Evolutionary conservation across 2,113 vertebrate species (phyloP).

Genomic region (Rhizomys pruinosus): DNA sequence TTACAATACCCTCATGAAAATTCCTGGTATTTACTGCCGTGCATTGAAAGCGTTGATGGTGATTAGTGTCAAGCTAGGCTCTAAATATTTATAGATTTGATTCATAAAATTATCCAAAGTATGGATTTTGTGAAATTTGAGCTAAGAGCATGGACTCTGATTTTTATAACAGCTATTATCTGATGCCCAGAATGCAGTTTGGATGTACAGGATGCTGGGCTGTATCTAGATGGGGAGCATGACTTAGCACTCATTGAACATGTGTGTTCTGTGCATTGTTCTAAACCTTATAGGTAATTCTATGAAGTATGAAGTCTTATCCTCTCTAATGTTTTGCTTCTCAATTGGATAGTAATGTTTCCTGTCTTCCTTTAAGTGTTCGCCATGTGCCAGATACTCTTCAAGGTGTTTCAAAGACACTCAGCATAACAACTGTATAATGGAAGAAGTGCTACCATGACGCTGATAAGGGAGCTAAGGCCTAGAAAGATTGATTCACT

Average conservation of each 20-base stretch:
- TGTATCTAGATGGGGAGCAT: neutral
- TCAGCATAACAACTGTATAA: neutral
- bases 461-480: neutral
- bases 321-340: neutral
- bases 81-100: constrained; percentile 78
- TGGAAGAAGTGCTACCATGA: neutral
- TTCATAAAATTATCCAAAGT: constrained; percentile 62
- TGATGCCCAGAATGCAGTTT: constrained; percentile 5
- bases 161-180: constrained; percentile 21
- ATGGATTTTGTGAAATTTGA: constrained; percentile 62
- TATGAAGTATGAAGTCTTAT: neutral
- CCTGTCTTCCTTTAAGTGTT: neutral
- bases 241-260: neutral
- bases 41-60: constrained; percentile 57
- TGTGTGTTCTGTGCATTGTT: neutral
- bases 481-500: neutral
- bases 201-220: neutral
- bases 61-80: constrained; percentile 68
- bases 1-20: constrained; percentile 72
- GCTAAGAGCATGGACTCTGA: neutral
- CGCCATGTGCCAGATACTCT: neutral
- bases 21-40: constrained; percentile 65
- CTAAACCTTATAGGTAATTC: neutral
- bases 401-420: constrained; percentile 1
- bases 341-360: neutral